Percentiles rank a stretch among this genome's conserved stretches.
These are phyloP conservation scores for Hystrix brachyura DNA, from an alignment of 2,113 vertebrate genomes.

Conservation along the genomic window DNA sequence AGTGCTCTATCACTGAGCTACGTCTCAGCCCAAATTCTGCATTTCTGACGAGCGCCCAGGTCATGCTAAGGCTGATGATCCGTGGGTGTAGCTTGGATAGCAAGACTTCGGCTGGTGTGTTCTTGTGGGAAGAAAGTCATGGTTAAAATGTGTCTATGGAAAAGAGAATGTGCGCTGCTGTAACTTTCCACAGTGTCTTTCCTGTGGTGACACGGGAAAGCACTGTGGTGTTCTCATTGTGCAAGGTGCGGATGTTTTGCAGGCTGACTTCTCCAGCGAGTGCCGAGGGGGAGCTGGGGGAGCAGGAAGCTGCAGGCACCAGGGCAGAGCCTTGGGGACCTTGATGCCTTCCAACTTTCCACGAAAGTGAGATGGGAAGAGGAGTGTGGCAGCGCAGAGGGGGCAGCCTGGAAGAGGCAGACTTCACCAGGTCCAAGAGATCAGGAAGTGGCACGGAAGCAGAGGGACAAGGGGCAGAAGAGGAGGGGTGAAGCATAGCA, in stretches of 20 bases:
- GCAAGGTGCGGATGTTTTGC: fast-evolving
- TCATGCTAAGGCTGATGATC: background rate
- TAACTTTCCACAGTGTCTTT: background rate
- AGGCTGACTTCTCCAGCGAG: background rate
- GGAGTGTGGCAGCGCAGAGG: background rate
- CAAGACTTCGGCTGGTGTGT: background rate
- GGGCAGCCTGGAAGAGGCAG: constrained; percentile 50
- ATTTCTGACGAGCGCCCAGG: background rate
- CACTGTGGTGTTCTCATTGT: background rate
- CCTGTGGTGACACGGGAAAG: background rate
- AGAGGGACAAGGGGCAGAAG: background rate
- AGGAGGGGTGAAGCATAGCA: background rate
- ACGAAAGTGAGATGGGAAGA: background rate
- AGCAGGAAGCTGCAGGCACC: background rate
- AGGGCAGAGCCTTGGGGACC: background rate
- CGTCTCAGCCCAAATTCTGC: background rate
- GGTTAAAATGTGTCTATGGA: background rate
- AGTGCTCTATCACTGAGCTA: background rate
- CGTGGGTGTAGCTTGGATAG: background rate
- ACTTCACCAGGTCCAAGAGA: background rate
- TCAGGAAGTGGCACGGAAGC: background rate
- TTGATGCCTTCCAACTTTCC: background rate
- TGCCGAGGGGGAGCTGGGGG: background rate
- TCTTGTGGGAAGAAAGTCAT: background rate
- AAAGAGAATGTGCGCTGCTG: background rate